Base-by-base conservation (phyloP, 2,113 vertebrate species). In the Cairina moschata region DNA sequence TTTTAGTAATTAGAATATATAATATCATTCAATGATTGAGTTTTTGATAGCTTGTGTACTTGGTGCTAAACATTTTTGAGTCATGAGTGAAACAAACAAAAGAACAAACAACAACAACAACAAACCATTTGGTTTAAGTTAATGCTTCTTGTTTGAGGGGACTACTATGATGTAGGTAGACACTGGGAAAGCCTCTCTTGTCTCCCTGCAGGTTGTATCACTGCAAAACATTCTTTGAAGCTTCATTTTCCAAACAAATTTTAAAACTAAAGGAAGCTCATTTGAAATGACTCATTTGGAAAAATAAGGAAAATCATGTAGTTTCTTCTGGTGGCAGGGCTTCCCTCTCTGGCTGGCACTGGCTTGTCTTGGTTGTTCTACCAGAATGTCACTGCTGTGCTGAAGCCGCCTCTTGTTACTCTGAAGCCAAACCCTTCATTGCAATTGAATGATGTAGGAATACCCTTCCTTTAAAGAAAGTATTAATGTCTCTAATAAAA, bases 391-490 rank as follows among this genome's bases (percentile, higher is more conserved):
- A 17, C 3, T 29, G 82, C 52, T 36, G 6, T 82, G 26, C 38
- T 32, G 71, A 76, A 81, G 7, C 21, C 13, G 76, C 29, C 18
- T 36, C 46, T 50, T 55, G 21, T 12, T 72, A 11, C 29, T 60
- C 31, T 82, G 26, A 78, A 72, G 16, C 8, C 17, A 55, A 90
- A 95, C 50, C 3, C 12, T 82, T 90, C 34, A 72, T 2, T 75
- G 6, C 8, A 90, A 16, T 44, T 44, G n/a, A 78, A 78, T 0
- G 0, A 55, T 15, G 5, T 12, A 67, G 17, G 7, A 9, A 86
- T 10, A 69, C 4, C 2, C 17, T 74, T 66, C 32, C 26, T 86
- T 40, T 81, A 68, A 71, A 23, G 13, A 79, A 87, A 91, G 85
- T 40, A 71, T 31, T 1, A 17, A 67, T 66, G 7, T 85, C 11